Evolutionary conservation across 2,888 invertebrate species (phyloP), one percentile per base, ranked within the genome.

Genomic region (Sceliomorpha sp.): DNA sequence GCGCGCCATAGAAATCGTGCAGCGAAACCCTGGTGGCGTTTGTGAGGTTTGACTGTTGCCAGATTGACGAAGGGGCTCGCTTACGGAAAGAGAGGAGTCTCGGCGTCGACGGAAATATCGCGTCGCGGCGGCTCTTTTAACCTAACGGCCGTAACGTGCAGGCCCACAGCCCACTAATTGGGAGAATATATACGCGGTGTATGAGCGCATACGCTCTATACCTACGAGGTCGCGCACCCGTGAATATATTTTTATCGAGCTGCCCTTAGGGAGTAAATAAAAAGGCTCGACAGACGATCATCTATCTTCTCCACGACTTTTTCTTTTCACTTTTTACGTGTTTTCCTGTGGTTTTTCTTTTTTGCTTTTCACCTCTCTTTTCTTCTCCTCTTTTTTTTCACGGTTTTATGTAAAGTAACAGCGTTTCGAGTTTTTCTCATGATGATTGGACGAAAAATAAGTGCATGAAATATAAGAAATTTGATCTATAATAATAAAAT

Each of bases 61-160:
- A 72, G 64, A 72, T 68, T 68, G 71, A 72, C 71, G 68, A 68
- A 63, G 67, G 58, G 59, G 60, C 60, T 68, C 47, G 29, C 51
- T 45, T 60, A 59, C 70, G 71, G 66, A 71, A 67, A 75, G 67
- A 66, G 70, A 69, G 64, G 17, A 70, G 63, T 71, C 59, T 68
- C 42, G 66, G 75, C 83, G 87, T 84, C 86, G 87, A 87, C 87
- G 86, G 86, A 87, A 88, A 87, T 88, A 87, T 86, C 86, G 79
- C 83, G 66, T 53, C 68, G 80, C 76, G 78, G 70, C 76, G 78
- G 72, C 83, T 79, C 81, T 85, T 83, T 83, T 81, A 84, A 82
- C 73, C 67, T 72, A 78, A 81, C 77, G 72, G 75, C 75, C 75
- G 78, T 77, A 77, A 74, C 76, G 74, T 73, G 77, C 67, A 72